These are phyloP conservation scores for Carpatolechia fugitivella DNA, from an alignment of 2,888 invertebrate species.

Conservation along the genomic window DNA sequence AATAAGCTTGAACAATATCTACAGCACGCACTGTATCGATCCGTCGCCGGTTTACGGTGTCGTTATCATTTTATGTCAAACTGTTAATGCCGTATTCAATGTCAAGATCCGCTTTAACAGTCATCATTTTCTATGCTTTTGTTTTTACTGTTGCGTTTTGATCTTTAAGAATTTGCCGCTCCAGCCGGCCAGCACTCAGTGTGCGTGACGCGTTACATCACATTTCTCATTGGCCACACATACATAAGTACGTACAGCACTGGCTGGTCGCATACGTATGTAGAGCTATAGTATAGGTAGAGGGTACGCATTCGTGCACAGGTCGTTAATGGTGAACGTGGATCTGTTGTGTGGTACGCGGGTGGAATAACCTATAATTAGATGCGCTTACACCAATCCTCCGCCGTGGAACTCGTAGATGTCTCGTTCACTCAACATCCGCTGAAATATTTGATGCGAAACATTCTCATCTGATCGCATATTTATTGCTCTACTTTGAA, in stretches of 20 bases:
- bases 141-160: constrained; percentile 34
- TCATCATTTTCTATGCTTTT: constrained; percentile 28
- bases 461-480: constrained; percentile 31
- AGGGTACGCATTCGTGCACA: constrained; percentile 62
- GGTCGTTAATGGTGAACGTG: constrained; percentile 70
- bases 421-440: constrained; percentile 60
- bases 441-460: constrained; percentile 42
- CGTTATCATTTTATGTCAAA: constrained; percentile 51
- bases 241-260: constrained; percentile 23
- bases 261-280: constrained; percentile 39
- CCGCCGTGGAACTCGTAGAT: constrained; percentile 57
- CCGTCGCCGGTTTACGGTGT: constrained; percentile 48
- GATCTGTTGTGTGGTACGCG: constrained; percentile 69
- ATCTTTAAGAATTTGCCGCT: constrained; percentile 23
- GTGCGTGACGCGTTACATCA: constrained; percentile 56
- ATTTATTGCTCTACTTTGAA: constrained; percentile 9
- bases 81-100: constrained; percentile 44
- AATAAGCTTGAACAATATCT: constrained; percentile 36
- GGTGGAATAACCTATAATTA: constrained; percentile 78
- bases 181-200: constrained; percentile 38
- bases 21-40: constrained; percentile 42
- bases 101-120: constrained; percentile 47
- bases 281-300: constrained; percentile 44
- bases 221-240: constrained; percentile 36
- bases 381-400: constrained; percentile 71